A percentile compares a stretch with the other conserved stretches of the same genome.
Conservation (phyloP, 2,888 invertebrate genomes). For the Athalia cordata region DNA sequence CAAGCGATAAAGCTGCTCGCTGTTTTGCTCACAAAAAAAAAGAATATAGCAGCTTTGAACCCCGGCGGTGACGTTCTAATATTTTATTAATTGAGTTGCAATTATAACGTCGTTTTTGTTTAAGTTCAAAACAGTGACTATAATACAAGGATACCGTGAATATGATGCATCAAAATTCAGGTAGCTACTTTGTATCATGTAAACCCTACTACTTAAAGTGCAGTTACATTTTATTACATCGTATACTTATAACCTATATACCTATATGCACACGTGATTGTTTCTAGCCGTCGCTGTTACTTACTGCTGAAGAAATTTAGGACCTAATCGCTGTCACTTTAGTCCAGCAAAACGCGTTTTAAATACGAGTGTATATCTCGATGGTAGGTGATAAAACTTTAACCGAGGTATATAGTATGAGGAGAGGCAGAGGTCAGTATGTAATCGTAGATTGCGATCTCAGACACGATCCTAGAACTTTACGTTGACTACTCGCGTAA, state of each 20-base stretch:
- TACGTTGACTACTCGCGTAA: conserved; percentile 1
- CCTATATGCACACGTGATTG: background rate
- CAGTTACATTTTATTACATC: background rate
- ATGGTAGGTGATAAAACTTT: conserved; percentile 11
- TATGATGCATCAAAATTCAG: background rate
- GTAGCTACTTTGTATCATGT: no score
- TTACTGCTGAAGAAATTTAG: conserved; percentile 60
- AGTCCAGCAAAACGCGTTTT: conserved; percentile 67
- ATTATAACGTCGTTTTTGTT: no score
- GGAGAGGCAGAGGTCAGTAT: conserved; percentile 14
- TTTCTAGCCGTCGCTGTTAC: background rate
- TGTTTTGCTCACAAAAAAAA: no score
- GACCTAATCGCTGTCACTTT: conserved; percentile 66
- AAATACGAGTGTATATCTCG: conserved; percentile 68
- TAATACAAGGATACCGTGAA: background rate
- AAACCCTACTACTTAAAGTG: no score
- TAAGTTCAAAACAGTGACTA: no score
- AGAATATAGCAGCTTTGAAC: no score
- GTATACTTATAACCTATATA: conserved; percentile 1
- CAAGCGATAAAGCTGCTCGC: no score
- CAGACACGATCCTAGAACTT: background rate
- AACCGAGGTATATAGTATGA: background rate
- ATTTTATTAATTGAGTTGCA: no score
- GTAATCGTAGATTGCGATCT: conserved; percentile 37
- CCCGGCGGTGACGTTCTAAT: no score